Evolutionary conservation across 2,888 invertebrate genomes (phyloP), one percentile per base, ranked within the genome.

Genomic region (Nysson spinosus): DNA sequence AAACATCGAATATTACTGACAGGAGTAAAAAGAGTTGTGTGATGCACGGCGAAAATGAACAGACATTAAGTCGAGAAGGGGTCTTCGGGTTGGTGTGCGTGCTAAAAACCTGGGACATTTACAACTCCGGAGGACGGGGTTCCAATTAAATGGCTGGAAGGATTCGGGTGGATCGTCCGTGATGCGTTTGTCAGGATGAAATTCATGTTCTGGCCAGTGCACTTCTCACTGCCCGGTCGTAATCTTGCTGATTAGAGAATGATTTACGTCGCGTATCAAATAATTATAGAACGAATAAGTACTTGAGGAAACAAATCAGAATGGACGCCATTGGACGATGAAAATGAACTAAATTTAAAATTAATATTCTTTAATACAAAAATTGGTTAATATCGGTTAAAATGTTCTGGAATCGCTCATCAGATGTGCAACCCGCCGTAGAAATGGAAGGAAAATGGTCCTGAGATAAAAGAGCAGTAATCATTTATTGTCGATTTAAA

Each of bases 21-120:
- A 63, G 49, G 70, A 77, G 68, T 55, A 66, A 73, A 69, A 69
- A 60, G 37, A 4, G 20, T 14, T 22, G 52, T 34, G 35, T 50
- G 62, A 70, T 61, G 50, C 60, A 54, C 65, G 30, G 49, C 42
- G 60, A 67, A 72, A 71, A 70, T 70, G 60, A 72, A 58, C 26
- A 14, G 30, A 52, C 50, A 57, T 66, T 56, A 62, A 66, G 17
- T 61, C 47, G 57, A 26, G n/a, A 43, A 17, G 51, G 30, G 44
- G 26, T 28, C n/a, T 28, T 22, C 51, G 6, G 40, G 47, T 51
- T 51, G 32, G 51, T 57, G 42, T 49, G 58, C 35, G 55, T 56
- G 55, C 56, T 35, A 28, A 58, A 55, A 62, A 52, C 24, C 26
- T 26, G 47, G 20, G 64, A 64, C 55, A 49, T 72, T 72, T 56